Evolutionary conservation across 2,113 vertebrate genomes (phyloP).

Genomic region (Oryzias woworae): DNA sequence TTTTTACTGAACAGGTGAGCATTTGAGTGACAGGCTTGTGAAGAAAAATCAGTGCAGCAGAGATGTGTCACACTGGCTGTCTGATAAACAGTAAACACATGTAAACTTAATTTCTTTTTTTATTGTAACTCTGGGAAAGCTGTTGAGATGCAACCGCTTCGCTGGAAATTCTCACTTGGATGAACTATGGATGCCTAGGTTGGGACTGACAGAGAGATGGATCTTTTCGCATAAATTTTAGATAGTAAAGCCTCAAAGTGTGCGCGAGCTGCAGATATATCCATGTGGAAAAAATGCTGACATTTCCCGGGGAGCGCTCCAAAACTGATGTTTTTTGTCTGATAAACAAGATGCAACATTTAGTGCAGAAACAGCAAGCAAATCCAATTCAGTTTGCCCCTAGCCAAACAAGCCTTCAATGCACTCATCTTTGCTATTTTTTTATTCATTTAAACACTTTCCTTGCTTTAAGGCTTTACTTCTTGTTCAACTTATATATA

Average conservation of each 20-base stretch:
- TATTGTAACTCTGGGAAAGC: conserved; percentile 4
- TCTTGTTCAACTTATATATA: too few species aligned
- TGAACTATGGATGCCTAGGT: conserved; percentile 6
- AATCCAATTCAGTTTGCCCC: conserved; percentile 10
- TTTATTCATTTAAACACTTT: not conserved
- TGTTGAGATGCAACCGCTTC: conserved; percentile 2
- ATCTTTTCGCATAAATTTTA: conserved; percentile 1
- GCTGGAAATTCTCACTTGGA: not conserved
- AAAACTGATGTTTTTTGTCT: not conserved
- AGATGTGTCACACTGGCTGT: conserved; percentile 5
- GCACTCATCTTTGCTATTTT: not conserved
- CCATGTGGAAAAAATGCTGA: not conserved
- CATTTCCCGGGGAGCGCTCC: not conserved
- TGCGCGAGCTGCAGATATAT: conserved; percentile 1
- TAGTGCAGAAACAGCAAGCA: conserved; percentile 6
- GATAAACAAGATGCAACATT: not conserved
- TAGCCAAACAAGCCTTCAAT: conserved; percentile 2
- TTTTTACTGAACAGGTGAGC: conserved; percentile 14
- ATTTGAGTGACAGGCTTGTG: conserved; percentile 1
- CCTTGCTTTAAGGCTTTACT: too few species aligned
- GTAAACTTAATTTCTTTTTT: conserved; percentile 4
- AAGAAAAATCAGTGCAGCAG: not conserved
- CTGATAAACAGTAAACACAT: conserved; percentile 14
- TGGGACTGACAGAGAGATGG: not conserved
- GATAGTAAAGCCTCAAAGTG: not conserved